Percentiles rank a stretch among this genome's conserved stretches.
Evolutionary conservation across 2,888 invertebrate species (phyloP).

Genomic region (Hypolimnas misippus): DNA sequence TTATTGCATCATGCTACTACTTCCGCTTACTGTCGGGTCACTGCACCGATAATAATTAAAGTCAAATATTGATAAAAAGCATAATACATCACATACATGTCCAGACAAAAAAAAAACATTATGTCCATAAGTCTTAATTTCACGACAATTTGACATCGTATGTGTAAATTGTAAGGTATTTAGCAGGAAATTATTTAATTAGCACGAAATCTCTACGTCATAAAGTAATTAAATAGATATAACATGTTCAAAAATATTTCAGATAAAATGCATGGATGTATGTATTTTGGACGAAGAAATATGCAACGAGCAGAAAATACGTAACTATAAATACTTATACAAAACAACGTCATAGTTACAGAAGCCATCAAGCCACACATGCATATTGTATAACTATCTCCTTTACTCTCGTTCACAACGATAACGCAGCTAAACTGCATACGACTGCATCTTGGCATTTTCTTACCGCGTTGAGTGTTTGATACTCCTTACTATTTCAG

Average conservation of each 20-base stretch:
- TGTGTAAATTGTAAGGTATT: too few relatives aligned
- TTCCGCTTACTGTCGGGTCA: conserved; percentile 50
- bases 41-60: conserved; percentile 44
- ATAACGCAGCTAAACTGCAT: conserved; percentile 59
- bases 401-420: conserved; percentile 57
- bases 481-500: conserved; percentile 62
- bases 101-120: not conserved
- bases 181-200: too few relatives aligned
- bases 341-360: conserved; percentile 53
- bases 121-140: too few relatives aligned
- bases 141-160: too few relatives aligned
- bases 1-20: conserved; percentile 36
- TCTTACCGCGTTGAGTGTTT: conserved; percentile 60
- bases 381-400: conserved; percentile 58
- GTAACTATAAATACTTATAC: conserved; percentile 53
- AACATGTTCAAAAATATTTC: not conserved
- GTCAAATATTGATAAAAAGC: conserved; percentile 8
- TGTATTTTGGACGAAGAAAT: conserved; percentile 48
- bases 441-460: conserved; percentile 60
- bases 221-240: too few relatives aligned
- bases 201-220: too few relatives aligned
- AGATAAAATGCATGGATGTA: conserved; percentile 36
- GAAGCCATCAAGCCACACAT: conserved; percentile 51
- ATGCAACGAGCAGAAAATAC: conserved; percentile 55
- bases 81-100: not conserved